Evolutionary conservation across 2,888 invertebrate genomes (phyloP).

Genomic region (Ethmia dodecea): DNA sequence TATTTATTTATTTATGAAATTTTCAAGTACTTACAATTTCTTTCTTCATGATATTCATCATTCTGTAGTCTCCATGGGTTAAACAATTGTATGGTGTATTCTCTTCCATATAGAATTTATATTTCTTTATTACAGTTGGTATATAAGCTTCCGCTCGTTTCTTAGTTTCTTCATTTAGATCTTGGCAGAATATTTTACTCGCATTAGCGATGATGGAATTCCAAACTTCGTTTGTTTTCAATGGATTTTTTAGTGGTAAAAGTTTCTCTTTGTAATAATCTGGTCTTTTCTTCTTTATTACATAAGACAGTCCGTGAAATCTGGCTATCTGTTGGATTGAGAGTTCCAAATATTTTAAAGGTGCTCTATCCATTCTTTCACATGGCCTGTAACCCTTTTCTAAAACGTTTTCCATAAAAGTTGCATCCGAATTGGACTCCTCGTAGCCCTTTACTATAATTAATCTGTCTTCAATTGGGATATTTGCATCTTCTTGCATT

Average conservation of each 20-base stretch:
- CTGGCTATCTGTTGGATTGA: constrained; percentile 29
- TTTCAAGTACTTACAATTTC: constrained; percentile 40
- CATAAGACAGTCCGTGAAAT: constrained; percentile 30
- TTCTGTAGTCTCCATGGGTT: constrained; percentile 50
- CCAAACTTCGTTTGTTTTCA: constrained; percentile 16
- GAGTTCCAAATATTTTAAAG: constrained; percentile 26
- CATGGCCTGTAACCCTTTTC: constrained; percentile 26
- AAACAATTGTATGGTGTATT: constrained; percentile 32
- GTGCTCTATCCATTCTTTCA: constrained; percentile 24
- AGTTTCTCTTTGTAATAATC: constrained; percentile 23
- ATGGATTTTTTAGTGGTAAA: constrained; percentile 9
- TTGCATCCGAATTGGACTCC: constrained; percentile 23
- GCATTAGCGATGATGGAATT: constrained; percentile 22
- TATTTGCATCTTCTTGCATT: constrained; percentile 33
- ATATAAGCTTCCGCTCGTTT: constrained; percentile 25
- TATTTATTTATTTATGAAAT: no score
- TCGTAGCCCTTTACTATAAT: constrained; percentile 35
- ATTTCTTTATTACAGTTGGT: constrained; percentile 20
- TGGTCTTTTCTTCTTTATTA: constrained; percentile 22
- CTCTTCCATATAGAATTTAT: constrained; percentile 24
- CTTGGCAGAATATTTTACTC: constrained; percentile 17
- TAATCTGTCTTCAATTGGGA: constrained; percentile 35
- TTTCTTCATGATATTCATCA: constrained; percentile 45
- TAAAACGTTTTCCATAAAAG: constrained; percentile 31
- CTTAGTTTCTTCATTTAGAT: constrained; percentile 21